Evolutionary conservation across 2,113 vertebrate species (phyloP).

Genomic region (Hyperoodon ampullatus): DNA sequence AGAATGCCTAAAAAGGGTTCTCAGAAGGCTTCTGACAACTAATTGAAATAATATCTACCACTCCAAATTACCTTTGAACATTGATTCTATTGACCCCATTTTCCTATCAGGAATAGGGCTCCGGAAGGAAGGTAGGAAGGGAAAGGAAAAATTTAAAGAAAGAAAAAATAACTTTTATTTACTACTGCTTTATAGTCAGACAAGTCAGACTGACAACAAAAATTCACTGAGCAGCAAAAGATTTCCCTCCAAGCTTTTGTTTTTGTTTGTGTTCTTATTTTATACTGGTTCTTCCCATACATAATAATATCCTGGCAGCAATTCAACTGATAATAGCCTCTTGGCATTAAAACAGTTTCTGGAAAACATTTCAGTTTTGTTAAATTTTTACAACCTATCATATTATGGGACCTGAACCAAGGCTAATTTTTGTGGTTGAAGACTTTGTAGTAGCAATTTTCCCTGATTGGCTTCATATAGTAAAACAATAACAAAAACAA

Average conservation of each 20-base stretch:
- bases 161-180: neutral
- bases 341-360: neutral
- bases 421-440: neutral
- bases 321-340: neutral
- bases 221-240: neutral
- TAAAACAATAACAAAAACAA: too few species aligned
- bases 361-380: neutral
- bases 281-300: neutral
- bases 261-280: constrained; percentile 32
- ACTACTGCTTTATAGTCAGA: neutral
- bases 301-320: constrained; percentile 15
- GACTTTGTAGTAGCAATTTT: neutral
- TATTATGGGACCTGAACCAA: neutral
- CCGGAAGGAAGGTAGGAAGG: neutral
- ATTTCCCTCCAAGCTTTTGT: neutral
- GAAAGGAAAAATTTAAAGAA: neutral
- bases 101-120: neutral
- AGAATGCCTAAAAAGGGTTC: neutral
- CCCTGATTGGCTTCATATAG: neutral
- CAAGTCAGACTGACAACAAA: constrained; percentile 21
- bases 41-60: neutral
- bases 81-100: neutral
- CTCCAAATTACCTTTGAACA: neutral
- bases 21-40: neutral
- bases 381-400: neutral